Base-by-base conservation (phyloP, 2,113 vertebrate genomes). In the Aegypius monachus region DNA sequence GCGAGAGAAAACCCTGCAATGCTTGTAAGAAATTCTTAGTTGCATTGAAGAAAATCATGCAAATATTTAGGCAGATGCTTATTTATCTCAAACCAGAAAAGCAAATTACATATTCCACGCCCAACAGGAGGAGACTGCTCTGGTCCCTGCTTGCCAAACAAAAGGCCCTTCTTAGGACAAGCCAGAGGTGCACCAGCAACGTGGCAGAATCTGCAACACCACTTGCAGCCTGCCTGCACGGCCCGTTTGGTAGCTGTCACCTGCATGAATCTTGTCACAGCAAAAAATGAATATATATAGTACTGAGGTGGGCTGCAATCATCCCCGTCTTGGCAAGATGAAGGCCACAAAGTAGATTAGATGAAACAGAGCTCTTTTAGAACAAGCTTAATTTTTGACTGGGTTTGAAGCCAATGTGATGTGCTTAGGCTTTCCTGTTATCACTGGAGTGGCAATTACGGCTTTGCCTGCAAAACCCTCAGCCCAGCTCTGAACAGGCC, bases 211-310 rank as follows among this genome's bases (percentile, higher is more conserved):
- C 71, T 59, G 63, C 34, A 55, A 5, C 21, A 11, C 20, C 22
- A 3, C 4, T 26, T n/a, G 58, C 43, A 26, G 13, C 68, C 56
- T 2, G 1, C n/a, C 61, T 16, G 47, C 19, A 19, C 0, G 1
- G 55, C 48, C 43, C 9, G 16, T 2, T 43, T 1, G 6, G 42
- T 4, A n/a, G 22, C 58, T 36, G 36, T 14, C 75, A 72, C 36
- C 52, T 38, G 1, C 5, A 13, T 1, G 10, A n/a, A 72, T 50
- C 19, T 6, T 38, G 40, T 16, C 67, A 32, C 10, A 10, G 65
- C 32, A 32, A 42, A 34, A 61, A 34, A 52, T 9, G 34, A 34
- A 26, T 16, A 19, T 8, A 11, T 7, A 8, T 0, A 40, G 29
- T 7, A 13, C 18, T 1, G 16, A 40, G 72, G 66, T 74, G 61